phyloP scores from a whole-genome alignment of 1,140 invertebrate genomes.

The Temnothorax longispinosus region DNA sequence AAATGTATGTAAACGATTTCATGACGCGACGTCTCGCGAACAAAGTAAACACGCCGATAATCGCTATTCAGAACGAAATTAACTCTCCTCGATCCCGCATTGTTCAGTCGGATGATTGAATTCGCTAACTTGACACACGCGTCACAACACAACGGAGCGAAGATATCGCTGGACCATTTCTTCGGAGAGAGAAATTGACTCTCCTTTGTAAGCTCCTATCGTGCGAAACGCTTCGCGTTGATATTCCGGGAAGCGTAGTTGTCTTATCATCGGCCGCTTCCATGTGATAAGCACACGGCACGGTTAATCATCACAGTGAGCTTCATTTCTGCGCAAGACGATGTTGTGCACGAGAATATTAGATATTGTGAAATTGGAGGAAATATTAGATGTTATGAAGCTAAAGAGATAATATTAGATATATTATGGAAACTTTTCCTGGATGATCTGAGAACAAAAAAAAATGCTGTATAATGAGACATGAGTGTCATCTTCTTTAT shows the following conservation, averaged over 20 bases:
- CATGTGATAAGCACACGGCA: conserved; percentile 59
- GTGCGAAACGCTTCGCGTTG: conserved; percentile 11
- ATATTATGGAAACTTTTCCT: background rate
- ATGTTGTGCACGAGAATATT: background rate
- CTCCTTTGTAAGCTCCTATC: conserved; percentile 62
- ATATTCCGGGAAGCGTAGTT: conserved; percentile 62
- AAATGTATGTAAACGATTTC: conserved; percentile 37
- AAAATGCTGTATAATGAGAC: background rate
- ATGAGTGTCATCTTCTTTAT: background rate
- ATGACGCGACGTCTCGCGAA: background rate
- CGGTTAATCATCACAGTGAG: conserved; percentile 27
- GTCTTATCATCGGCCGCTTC: conserved; percentile 65
- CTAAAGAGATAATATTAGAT: background rate
- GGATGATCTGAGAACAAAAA: background rate
- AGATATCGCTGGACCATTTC: conserved; percentile 26
- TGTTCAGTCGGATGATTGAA: conserved; percentile 18
- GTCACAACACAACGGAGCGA: background rate
- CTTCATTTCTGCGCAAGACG: conserved; percentile 8
- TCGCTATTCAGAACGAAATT: background rate
- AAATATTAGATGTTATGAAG: background rate
- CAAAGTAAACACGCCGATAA: conserved; percentile 23
- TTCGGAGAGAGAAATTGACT: conserved; percentile 46
- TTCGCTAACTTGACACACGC: conserved; percentile 55
- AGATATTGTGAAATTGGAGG: background rate
- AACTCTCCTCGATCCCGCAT: background rate